Evolutionary conservation across 1,140 invertebrate genomes (phyloP).

Genomic region (Drosophila willistoni): DNA sequence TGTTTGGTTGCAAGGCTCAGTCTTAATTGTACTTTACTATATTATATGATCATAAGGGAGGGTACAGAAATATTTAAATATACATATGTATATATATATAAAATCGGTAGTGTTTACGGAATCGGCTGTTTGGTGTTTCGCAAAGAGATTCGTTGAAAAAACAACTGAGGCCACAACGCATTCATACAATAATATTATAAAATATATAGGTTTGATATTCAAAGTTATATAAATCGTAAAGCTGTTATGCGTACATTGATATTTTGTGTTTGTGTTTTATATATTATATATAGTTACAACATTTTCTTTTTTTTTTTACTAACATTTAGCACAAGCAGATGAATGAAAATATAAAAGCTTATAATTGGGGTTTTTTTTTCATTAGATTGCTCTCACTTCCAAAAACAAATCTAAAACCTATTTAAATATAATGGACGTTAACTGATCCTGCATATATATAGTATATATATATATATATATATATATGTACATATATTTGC

Average conservation of each 20-base stretch:
- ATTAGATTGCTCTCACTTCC: background rate
- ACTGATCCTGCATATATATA: background rate
- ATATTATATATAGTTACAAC: slow-evolving; percentile 16
- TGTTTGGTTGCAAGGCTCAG: slow-evolving; percentile 37
- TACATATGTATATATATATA: background rate
- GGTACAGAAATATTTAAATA: background rate
- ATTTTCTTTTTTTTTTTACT: background rate
- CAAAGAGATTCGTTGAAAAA: slow-evolving; percentile 15
- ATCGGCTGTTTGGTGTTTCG: background rate
- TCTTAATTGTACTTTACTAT: slow-evolving; percentile 46
- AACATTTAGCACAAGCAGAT: slow-evolving; percentile 6
- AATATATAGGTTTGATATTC: background rate
- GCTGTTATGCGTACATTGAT: background rate
- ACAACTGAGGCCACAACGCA: slow-evolving; percentile 6
- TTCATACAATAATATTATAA: slow-evolving; percentile 1
- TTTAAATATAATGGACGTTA: background rate
- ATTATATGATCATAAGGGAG: slow-evolving; percentile 9
- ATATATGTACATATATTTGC: background rate
- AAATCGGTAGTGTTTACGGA: slow-evolving; percentile 9
- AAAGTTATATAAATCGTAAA: background rate
- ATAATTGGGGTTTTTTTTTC: background rate
- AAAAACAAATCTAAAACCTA: background rate
- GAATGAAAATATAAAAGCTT: background rate
- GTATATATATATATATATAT: background rate
- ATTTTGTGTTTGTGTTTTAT: background rate